Evolutionary conservation across 2,797 vertebrate genomes (phyloP).

Genomic region (Poecilia wingei): DNA sequence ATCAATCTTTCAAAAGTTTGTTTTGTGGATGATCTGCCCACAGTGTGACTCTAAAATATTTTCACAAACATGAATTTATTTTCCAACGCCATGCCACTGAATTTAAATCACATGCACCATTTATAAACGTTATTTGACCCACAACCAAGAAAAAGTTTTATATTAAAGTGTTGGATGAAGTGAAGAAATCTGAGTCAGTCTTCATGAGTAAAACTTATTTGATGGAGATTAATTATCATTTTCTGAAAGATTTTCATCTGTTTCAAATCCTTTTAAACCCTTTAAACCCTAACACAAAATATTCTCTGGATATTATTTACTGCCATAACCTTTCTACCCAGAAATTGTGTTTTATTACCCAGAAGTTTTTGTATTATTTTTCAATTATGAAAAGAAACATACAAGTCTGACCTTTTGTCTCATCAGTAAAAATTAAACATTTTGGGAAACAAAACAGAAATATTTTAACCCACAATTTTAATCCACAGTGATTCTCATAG

Average conservation of each 20-base stretch:
- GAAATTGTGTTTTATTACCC: constrained; percentile 2
- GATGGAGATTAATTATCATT: background rate
- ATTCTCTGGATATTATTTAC: constrained; percentile 9
- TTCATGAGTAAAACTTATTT: background rate
- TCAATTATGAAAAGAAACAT: constrained; percentile 1
- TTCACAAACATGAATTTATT: background rate
- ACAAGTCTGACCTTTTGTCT: constrained; percentile 27
- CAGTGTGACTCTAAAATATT: background rate
- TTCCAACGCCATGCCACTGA: background rate
- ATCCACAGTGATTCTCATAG: constrained; percentile 34
- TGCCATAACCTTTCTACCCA: constrained; percentile 4
- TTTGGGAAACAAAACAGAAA: background rate
- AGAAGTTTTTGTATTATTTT: constrained; percentile 23
- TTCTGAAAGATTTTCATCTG: background rate
- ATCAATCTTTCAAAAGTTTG: background rate
- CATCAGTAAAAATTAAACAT: constrained; percentile 37
- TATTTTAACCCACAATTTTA: constrained; percentile 31
- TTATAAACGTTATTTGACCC: background rate
- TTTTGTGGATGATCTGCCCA: background rate
- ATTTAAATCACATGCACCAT: background rate
- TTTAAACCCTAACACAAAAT: background rate
- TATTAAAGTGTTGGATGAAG: background rate
- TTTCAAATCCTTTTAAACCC: background rate
- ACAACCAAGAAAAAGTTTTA: background rate
- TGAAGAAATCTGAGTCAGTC: background rate